These are phyloP conservation scores for Oxyteleia sp. DNA, from an alignment of 2,888 invertebrate genomes.

Conservation along the genomic window DNA sequence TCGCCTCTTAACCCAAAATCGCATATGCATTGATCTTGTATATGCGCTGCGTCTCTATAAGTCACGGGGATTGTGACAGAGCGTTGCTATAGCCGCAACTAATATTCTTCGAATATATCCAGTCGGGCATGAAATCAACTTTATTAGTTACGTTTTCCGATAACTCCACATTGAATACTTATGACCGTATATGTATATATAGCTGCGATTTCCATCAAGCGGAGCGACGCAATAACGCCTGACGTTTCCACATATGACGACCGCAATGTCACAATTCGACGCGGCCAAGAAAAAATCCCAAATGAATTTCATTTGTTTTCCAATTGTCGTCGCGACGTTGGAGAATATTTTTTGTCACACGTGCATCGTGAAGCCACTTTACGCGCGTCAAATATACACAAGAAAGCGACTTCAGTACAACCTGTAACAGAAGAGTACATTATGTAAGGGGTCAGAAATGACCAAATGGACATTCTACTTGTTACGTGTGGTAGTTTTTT, in stretches of 20 bases:
- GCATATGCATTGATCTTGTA: constrained; percentile 76
- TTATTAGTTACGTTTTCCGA: constrained; percentile 82
- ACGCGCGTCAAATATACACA: no score
- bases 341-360: background rate
- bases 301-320: constrained; percentile 63
- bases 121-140: constrained; percentile 85
- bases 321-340: constrained; percentile 1
- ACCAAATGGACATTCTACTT: no score
- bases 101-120: constrained; percentile 80
- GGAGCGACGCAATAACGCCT: constrained; percentile 58
- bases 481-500: no score
- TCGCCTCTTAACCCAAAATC: constrained; percentile 85
- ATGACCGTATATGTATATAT: constrained; percentile 53
- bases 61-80: constrained; percentile 57
- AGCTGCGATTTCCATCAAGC: constrained; percentile 39
- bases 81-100: constrained; percentile 63
- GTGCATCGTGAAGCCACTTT: no score
- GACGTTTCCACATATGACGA: constrained; percentile 63
- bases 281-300: constrained; percentile 48
- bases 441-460: no score
- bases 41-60: constrained; percentile 61
- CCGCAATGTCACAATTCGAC: constrained; percentile 63
- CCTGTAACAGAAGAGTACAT: no score
- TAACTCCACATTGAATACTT: constrained; percentile 73
- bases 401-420: no score